These are phyloP conservation scores for Tetheella fluctuosa DNA, from an alignment of 2,888 invertebrate species.

Conservation along the genomic window DNA sequence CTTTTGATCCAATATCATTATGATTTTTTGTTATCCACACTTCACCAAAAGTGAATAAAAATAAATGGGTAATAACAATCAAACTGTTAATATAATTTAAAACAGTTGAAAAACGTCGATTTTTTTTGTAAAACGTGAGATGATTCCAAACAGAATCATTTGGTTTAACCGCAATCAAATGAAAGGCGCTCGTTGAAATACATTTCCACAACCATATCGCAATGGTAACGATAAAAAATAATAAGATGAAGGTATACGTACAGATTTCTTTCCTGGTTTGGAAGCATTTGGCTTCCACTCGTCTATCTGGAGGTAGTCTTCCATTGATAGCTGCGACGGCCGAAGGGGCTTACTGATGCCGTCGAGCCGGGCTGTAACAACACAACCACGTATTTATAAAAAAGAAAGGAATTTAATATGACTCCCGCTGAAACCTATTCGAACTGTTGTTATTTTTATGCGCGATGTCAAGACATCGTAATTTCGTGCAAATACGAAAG, in stretches of 20 bases:
- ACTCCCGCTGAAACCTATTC: neutral
- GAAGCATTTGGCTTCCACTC: slow-evolving; percentile 87
- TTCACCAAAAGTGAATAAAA: slow-evolving; percentile 1
- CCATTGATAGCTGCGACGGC: slow-evolving; percentile 90
- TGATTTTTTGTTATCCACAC: neutral
- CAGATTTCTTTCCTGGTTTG: slow-evolving; percentile 94
- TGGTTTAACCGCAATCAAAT: slow-evolving; percentile 18
- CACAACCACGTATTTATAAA: slow-evolving; percentile 37
- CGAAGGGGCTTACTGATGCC: slow-evolving; percentile 91
- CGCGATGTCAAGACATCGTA: neutral
- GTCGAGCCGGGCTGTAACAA: slow-evolving; percentile 94
- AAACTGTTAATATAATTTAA: neutral
- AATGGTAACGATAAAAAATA: neutral
- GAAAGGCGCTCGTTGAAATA: slow-evolving; percentile 15
- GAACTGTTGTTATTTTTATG: neutral
- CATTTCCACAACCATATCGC: slow-evolving; percentile 45
- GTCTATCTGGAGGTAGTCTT: slow-evolving; percentile 95
- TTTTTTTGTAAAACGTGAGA: neutral
- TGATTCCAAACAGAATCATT: slow-evolving; percentile 13
- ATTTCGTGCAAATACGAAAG: neutral
- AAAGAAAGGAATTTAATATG: neutral
- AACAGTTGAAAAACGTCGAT: neutral
- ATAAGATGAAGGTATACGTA: slow-evolving; percentile 75
- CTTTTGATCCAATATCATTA: neutral
- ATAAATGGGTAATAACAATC: neutral